phyloP scores from a whole-genome alignment of 2,888 invertebrate genomes.

The Sphaeridia pumilis region DNA sequence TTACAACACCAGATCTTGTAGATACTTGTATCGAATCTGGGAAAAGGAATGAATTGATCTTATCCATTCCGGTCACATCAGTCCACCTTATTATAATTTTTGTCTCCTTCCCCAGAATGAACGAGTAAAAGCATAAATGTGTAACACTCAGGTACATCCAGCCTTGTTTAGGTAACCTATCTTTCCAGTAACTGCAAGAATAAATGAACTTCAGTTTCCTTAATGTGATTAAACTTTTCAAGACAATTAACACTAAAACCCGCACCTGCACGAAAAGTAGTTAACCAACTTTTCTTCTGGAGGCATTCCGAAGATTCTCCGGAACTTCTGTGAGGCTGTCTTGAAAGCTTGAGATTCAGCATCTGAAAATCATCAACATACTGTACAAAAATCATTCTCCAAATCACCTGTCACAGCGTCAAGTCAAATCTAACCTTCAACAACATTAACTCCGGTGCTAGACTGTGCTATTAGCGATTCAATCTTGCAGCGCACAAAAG shows the following conservation, averaged over 20 bases:
- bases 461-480: constrained; percentile 81
- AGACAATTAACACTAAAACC: too few relatives aligned
- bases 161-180: constrained; percentile 86
- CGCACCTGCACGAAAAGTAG: constrained; percentile 83
- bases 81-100: constrained; percentile 80
- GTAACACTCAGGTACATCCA: constrained; percentile 95
- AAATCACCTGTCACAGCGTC: too few relatives aligned
- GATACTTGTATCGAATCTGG: constrained; percentile 77
- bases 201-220: too few relatives aligned
- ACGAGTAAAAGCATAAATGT: constrained; percentile 91
- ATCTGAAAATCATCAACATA: constrained; percentile 47
- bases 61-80: constrained; percentile 68
- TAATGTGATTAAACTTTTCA: too few relatives aligned
- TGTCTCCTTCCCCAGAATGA: constrained; percentile 80
- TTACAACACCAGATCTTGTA: constrained; percentile 62
- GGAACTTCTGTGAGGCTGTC: constrained; percentile 68
- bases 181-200: constrained; percentile 90
- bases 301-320: constrained; percentile 77
- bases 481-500: constrained; percentile 91
- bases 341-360: constrained; percentile 70
- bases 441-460: constrained; percentile 48
- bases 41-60: constrained; percentile 62
- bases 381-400: too few relatives aligned
- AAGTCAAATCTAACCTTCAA: constrained; percentile 49
- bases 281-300: constrained; percentile 91